Conservation (phyloP, 2,113 vertebrate genomes). For the Mirounga angustirostris region DNA sequence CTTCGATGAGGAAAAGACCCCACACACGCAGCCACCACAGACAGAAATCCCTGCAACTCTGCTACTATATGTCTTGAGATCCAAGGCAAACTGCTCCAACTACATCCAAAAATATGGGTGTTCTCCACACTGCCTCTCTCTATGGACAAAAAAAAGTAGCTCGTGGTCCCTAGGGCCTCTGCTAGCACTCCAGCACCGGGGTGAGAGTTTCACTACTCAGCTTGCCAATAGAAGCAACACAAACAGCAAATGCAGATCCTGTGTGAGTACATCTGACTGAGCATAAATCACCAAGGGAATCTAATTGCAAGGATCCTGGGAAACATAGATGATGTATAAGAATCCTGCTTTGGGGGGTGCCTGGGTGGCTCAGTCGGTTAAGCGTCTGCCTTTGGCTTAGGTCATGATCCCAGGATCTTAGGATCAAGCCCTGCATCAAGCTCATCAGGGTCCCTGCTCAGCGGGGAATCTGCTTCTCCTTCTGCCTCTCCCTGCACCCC, state of each 20-base stretch:
- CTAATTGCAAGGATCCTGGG: neutral
- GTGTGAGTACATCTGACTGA: neutral
- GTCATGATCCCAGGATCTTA: neutral
- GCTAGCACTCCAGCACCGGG: neutral
- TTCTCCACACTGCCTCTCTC: neutral
- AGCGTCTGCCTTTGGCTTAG: neutral
- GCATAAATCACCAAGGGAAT: neutral
- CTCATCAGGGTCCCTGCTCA: no score
- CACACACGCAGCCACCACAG: neutral
- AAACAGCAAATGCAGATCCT: neutral
- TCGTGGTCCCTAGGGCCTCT: neutral
- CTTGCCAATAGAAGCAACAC: neutral
- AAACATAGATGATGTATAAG: neutral
- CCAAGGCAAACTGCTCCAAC: neutral
- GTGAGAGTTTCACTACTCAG: neutral
- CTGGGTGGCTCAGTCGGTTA: neutral
- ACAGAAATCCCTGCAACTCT: neutral
- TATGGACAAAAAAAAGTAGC: neutral
- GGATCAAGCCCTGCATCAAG: neutral
- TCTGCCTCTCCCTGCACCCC: neutral
- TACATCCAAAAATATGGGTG: neutral
- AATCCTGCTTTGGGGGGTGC: neutral
- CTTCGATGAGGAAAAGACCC: neutral
- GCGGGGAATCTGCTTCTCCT: neutral
- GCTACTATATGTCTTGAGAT: neutral